Percentiles rank a stretch among this genome's conserved stretches.
phyloP scores from a whole-genome alignment of 2,797 vertebrate species.

The Diplodus sargus region DNA sequence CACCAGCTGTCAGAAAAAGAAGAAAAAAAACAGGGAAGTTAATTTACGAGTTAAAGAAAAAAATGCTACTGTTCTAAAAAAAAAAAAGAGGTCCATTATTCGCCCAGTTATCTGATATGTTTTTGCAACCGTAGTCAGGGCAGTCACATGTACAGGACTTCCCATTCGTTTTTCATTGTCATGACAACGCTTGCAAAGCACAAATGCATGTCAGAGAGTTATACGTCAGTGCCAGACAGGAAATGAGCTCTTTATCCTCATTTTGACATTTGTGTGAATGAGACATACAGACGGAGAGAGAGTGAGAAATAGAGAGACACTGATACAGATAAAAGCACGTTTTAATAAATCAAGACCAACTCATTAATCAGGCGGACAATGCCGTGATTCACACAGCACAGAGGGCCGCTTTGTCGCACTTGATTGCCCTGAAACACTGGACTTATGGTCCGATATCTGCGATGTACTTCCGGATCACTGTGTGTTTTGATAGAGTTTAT shows the following conservation, averaged over 20 bases:
- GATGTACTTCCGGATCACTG: not conserved
- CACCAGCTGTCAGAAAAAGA: not conserved
- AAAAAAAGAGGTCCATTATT: slow-evolving; percentile 39
- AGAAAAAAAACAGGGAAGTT: slow-evolving; percentile 17
- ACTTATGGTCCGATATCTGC: not conserved
- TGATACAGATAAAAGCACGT: not conserved
- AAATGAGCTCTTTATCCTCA: slow-evolving; percentile 24
- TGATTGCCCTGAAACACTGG: not conserved
- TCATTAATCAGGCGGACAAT: slow-evolving; percentile 1
- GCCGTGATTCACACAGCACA: not conserved
- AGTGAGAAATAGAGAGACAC: not conserved
- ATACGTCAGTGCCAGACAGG: slow-evolving; percentile 8
- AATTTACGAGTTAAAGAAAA: not conserved
- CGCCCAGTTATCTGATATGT: slow-evolving; percentile 5
- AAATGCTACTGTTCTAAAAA: slow-evolving; percentile 4
- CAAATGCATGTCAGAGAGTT: slow-evolving; percentile 15
- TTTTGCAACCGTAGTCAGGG: slow-evolving; percentile 27
- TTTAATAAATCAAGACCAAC: slow-evolving; percentile 11
- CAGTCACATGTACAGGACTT: slow-evolving; percentile 48
- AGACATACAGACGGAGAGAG: not conserved
- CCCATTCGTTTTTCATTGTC: slow-evolving; percentile 41
- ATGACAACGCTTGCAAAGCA: slow-evolving; percentile 46
- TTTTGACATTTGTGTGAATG: slow-evolving; percentile 26
- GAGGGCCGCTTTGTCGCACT: not conserved
- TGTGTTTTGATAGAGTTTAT: not conserved